Conservation (phyloP, 2,888 invertebrate species). For the Colletes collaris region DNA sequence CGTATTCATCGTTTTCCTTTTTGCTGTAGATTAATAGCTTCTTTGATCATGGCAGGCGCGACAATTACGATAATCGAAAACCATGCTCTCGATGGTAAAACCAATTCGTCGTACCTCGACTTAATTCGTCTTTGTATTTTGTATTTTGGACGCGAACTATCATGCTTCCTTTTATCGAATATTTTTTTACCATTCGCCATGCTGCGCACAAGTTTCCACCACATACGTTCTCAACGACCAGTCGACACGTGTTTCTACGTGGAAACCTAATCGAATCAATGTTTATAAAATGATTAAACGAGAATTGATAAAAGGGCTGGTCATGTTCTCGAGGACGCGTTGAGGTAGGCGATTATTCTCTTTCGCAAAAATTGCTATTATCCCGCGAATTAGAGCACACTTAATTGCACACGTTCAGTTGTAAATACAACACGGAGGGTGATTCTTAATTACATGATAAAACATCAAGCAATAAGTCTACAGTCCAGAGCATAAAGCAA, state of each 20-base stretch:
- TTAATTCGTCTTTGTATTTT: not conserved
- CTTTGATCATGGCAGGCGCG: constrained; percentile 23
- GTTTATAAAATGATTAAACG: constrained; percentile 29
- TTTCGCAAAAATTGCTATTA: constrained; percentile 21
- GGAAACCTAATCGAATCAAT: not conserved
- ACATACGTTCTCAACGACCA: constrained; percentile 21
- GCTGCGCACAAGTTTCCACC: constrained; percentile 17
- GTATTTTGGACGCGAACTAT: constrained; percentile 3
- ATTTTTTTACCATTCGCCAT: constrained; percentile 6
- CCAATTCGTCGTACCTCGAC: not conserved
- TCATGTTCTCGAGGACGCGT: not conserved
- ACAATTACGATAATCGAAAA: constrained; percentile 56
- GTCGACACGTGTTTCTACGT: constrained; percentile 8
- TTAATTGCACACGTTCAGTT: not conserved
- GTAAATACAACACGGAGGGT: no score
- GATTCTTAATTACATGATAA: no score
- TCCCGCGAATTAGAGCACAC: not conserved
- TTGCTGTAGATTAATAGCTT: not conserved
- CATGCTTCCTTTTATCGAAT: constrained; percentile 15
- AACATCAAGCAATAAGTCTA: no score
- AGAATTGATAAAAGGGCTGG: constrained; percentile 14
- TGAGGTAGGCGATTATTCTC: constrained; percentile 3
- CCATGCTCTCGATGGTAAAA: constrained; percentile 40
- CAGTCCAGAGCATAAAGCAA: no score
- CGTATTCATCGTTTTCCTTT: not conserved